A percentile compares a stretch with the other conserved stretches of the same genome.
phyloP scores from a whole-genome alignment of 2,888 invertebrate genomes.

The Drosophila mayaguana region DNA sequence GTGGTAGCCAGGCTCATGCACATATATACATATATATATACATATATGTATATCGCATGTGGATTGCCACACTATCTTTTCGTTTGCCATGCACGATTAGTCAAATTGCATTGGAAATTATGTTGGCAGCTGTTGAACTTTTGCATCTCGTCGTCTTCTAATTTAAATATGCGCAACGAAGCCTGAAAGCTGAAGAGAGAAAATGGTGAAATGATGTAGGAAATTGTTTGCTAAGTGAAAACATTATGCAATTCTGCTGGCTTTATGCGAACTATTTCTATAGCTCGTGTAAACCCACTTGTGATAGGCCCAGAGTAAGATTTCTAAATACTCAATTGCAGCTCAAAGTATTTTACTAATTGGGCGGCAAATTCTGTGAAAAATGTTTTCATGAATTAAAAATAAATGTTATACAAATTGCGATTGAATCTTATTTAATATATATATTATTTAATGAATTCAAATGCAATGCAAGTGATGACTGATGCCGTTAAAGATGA shows the following conservation, averaged over 20 bases:
- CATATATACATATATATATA: background rate
- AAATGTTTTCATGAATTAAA: background rate
- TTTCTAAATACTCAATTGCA: background rate
- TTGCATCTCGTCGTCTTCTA: slow-evolving; percentile 21
- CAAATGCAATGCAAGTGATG: background rate
- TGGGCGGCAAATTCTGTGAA: background rate
- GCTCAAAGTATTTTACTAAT: background rate
- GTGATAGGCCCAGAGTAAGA: too few relatives aligned
- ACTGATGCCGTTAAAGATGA: too few relatives aligned
- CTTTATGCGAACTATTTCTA: too few relatives aligned
- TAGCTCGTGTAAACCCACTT: background rate
- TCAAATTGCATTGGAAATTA: slow-evolving; percentile 31
- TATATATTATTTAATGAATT: background rate
- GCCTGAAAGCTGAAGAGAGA: slow-evolving; percentile 13
- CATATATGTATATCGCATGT: background rate
- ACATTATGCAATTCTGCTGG: slow-evolving; percentile 2
- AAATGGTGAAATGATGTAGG: slow-evolving; percentile 35
- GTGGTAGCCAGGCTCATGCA: background rate
- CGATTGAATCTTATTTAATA: background rate
- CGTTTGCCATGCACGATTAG: slow-evolving; percentile 38
- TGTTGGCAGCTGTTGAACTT: slow-evolving; percentile 21
- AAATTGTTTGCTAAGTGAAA: slow-evolving; percentile 39
- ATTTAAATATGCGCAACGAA: slow-evolving; percentile 39
- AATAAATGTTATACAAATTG: background rate
- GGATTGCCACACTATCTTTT: slow-evolving; percentile 13